Evolutionary conservation across 1,140 invertebrate genomes (phyloP), one percentile per base, ranked within the genome.

Genomic region (Monochamus saltuarius): DNA sequence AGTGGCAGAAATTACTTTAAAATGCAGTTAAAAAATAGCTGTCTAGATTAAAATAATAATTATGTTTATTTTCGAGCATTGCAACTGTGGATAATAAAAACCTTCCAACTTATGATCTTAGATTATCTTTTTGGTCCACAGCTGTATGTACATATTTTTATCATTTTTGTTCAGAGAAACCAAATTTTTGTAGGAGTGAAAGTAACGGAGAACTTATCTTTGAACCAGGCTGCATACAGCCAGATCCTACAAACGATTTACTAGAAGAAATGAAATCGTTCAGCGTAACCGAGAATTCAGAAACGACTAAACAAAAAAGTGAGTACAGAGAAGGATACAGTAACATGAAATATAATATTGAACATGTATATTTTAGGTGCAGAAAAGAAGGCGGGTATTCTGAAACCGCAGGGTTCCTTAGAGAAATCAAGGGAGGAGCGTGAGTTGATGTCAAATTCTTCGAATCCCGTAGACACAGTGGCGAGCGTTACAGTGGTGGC

Each of bases 391-490:
- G 80, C 82, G 8, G 87, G 87, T 16, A 89, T 89, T 58, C 75
- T 89, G 52, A 89, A 88, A 62, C 85, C 87, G 1, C 87, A 88
- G 74, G 83, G 84, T 0, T 86, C 84, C 0, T 68, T 87, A 57
- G 85, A 87, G 72, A 80, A 83, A 43, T 82, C 80, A 37, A 75
- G 85, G 16, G 83, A 85, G 62, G 82, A 84, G 56, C 74, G 81
- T 8, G 81, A 76, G 67, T 49, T 68, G 17, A 39, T 62, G 29
- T 61, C 54, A 9, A 56, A 35, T 9, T 52, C 43, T 29, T 59
- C 61, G 35, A 29, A 42, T 29, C 6, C 17, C 7, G 9, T 19
- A 1, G 38, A 43, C 34, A 16, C 14, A 1, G 37, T 45, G 0
- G 3, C 17, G 2, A 34, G 42, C 9, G 35, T 40, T 16, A 19